Evolutionary conservation across 2,113 vertebrate genomes (phyloP), one percentile per base, ranked within the genome.

Genomic region (Etheostoma spectabile): DNA sequence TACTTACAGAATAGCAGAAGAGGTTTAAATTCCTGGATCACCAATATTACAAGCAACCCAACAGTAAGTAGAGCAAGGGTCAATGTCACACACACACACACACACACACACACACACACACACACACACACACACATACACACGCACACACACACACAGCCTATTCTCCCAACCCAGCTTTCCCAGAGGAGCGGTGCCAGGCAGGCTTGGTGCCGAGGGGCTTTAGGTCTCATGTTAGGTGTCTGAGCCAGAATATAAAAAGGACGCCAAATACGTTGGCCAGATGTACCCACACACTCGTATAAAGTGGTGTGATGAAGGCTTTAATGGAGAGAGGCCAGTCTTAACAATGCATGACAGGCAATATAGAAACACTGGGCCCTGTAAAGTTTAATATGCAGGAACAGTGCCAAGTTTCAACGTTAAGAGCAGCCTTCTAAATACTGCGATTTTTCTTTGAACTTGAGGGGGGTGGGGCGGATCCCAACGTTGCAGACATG

Each of bases 351-450:
- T 86, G 84, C 76, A 91, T 90, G 89, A 90, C 88, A 92, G 88
- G 88, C 86, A 86, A 84, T 89, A 92, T 90, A 92, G 91, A 93
- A 94, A 92, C 79, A 82, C 79, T 83, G 79, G 85, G 89, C 48
- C 90, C 81, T 84, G 89, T 94, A 93, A 94, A 95, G 72, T 92
- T 91, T 93, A 91, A 91, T 85, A 93, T 79, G 79, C 76, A 90
- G 80, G 86, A 92, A 87, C 77, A n/a, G 70, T 79, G 88, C 89
- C 87, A 88, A 80, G 87, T 77, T 79, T 85, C 67, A 76, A 63
- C 59, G 10, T 64, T 55, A 81, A 42, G 79, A 88, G 75, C 59
- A 80, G 75, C 74, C 81, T 72, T 65, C 71, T 68, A 80, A 83
- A 85, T 48, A 42, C 63, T 70, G 62, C 18, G 46, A 82, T 63